Evolutionary conservation across 2,888 invertebrate species (phyloP), one percentile per base, ranked within the genome.

Genomic region (Myopa tessellatipennis): DNA sequence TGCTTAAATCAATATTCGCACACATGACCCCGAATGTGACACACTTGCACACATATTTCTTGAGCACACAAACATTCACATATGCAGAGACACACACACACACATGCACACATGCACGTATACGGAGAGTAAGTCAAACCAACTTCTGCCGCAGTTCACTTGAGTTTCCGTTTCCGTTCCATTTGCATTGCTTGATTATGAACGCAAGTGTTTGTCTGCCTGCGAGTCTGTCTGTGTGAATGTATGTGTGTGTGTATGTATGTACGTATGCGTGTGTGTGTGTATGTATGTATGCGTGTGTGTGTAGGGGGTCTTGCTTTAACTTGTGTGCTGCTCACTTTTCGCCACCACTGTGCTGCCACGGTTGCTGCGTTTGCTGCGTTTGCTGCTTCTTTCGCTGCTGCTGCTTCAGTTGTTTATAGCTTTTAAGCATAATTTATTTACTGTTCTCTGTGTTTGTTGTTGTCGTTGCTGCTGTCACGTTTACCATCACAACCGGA

Each of bases 401-500:
- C 26, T 45, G 55, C 52, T 71, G 52, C 45, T 52, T 52, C 65
- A 63, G 58, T 71, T 76, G 61, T 71, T 76, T 73, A 73, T 73
- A 67, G 73, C 58, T 63, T 73, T 77, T 73, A 77, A 73, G 68
- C 68, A 73, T 73, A 77, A 77, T 77, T 77, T 77, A 77, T 77
- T 77, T 68, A 73, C 68, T 73, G 10, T 38, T 36, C 16, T 3
- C 10, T 8, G 16, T 16, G 3, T 45, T 61, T 76, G 10, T 26
- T 70, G 38, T 36, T 65, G 69, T 69, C 45, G 34, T 45, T 67
- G 55, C 45, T 61, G 73, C 61, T 63, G 38, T 61, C 45, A 63
- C 61, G 3, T 26, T 63, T 38, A 4, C 14, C 26, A 34, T 61
- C 26, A n/a, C 26, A 26, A 34, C 10, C n/a, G 45, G 26, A 26